These are phyloP conservation scores for Chrosomus eos DNA, from an alignment of 2,797 vertebrate species.

Conservation along the genomic window DNA sequence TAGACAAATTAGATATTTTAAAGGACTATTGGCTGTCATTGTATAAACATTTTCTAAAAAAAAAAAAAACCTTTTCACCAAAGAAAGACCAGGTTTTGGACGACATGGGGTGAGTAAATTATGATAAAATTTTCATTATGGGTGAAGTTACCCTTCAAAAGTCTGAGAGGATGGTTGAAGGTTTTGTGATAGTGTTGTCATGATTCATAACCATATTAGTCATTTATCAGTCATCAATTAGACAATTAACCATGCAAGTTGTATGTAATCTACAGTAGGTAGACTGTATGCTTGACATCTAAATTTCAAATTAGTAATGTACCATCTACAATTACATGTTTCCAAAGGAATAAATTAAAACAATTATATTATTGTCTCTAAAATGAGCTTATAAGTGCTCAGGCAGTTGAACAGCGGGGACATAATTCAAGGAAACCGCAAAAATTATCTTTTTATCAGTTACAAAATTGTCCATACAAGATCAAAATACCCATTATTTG, in stretches of 20 bases:
- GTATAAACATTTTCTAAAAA: too few species aligned
- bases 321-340: neutral
- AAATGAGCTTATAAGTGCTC: neutral
- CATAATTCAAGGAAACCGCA: neutral
- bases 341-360: neutral
- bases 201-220: neutral
- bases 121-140: neutral
- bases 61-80: too few species aligned
- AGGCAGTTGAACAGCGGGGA: neutral
- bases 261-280: neutral
- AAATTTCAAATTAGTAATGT: neutral
- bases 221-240: too few species aligned
- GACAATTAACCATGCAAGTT: neutral
- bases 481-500: conserved; percentile 12
- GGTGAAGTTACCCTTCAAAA: neutral
- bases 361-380: conserved; percentile 10
- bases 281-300: neutral
- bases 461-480: conserved; percentile 4
- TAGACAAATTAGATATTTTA: neutral
- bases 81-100: neutral
- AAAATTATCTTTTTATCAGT: neutral
- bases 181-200: neutral
- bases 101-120: neutral
- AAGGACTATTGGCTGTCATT: neutral
- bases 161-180: neutral